Evolutionary conservation across 2,888 invertebrate genomes (phyloP).

Genomic region (Holacanthella duospinosa): DNA sequence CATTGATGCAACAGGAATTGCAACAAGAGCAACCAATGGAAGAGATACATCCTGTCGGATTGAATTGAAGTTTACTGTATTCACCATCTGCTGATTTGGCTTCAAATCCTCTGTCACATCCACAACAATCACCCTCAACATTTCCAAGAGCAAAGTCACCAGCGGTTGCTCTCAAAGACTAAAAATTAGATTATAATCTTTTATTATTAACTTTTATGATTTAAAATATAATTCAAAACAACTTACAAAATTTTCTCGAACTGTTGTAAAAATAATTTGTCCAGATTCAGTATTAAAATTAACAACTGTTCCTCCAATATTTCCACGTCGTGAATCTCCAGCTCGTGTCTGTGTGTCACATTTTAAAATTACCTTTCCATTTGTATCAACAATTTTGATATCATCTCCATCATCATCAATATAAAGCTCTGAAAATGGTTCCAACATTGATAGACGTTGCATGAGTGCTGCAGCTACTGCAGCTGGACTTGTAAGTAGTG

Average conservation of each 20-base stretch:
- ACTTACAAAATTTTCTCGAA: neutral
- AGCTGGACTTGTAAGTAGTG: too few relatives aligned
- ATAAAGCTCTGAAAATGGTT: too few relatives aligned
- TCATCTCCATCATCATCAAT: neutral
- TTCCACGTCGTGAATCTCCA: neutral
- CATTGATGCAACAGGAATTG: neutral
- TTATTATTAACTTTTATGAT: neutral
- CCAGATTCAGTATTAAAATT: neutral
- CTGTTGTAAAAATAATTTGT: neutral
- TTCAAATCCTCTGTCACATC: neutral
- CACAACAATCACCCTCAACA: neutral
- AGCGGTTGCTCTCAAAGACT: neutral
- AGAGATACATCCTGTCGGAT: neutral
- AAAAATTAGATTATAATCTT: neutral
- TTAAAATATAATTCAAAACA: neutral
- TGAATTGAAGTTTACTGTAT: neutral
- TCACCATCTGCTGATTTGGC: neutral
- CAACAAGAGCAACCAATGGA: neutral
- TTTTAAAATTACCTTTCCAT: neutral
- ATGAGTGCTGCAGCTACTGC: too few relatives aligned
- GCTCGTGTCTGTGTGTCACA: neutral
- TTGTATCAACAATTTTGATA: neutral
- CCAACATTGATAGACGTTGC: too few relatives aligned
- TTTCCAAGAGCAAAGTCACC: neutral
- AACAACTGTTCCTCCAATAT: neutral